Evolutionary conservation across 2,888 invertebrate species (phyloP), one percentile per base, ranked within the genome.

Genomic region (Dromius quadrimaculatus): DNA sequence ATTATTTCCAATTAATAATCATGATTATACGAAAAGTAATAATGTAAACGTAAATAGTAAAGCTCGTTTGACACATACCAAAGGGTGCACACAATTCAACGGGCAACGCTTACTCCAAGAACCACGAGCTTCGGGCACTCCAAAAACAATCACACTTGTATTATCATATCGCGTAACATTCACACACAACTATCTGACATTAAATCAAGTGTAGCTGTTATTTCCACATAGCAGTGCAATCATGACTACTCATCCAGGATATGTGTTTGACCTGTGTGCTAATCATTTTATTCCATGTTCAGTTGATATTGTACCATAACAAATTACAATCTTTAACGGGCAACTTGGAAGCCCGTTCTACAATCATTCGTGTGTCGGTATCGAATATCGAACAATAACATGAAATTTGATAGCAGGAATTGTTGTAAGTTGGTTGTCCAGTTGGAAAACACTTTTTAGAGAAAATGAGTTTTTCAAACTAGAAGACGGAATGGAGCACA

Each of bases 21-120:
- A 47, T 47, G 47, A 20, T 34, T 57, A 57, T 34, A 57, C 36
- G 36, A 59, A 34, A 59, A 36, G 11, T 59, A 34, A 59, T 34
- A 59, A 59, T 13, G 19, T 59, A 59, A 34, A 17, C 15, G 34
- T 59, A 47, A 57, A 38, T 66, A 66, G 54, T 66, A 66, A 66
- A 66, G 66, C 66, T 66, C 54, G 54, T 66, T 66, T 54, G 36
- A 66, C 66, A 66, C 28, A 43, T 43, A 63, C 23, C 63, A 15
- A 63, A 63, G 41, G 38, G 63, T 63, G 63, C 43, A 66, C 36
- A 66, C 65, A 65, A 4, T 63, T 61, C 8, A 19, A 62, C 63
- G 41, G 43, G 47, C 54, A 66, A 41, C 19, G 54, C 50, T 50
- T 50, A 50, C 50, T 50, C 50, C 50, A 50, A 50, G 28, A 50